These are phyloP conservation scores for Macrostomum lignano DNA, from an alignment of 1,140 invertebrate genomes.

Conservation along the genomic window DNA sequence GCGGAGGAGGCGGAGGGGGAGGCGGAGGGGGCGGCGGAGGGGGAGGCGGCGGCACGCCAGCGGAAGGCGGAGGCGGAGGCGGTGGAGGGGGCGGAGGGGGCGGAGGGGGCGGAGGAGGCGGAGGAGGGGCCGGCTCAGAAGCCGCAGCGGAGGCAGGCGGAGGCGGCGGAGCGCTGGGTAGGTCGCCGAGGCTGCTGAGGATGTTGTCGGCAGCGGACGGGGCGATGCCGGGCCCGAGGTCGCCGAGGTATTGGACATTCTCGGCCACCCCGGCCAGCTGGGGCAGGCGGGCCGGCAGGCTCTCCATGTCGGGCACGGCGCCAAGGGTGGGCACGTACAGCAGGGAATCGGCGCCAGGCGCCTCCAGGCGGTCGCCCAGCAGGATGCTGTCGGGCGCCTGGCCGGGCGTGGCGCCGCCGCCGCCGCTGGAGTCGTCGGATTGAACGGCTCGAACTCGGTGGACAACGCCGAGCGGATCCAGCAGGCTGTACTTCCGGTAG, in stretches of 20 bases:
- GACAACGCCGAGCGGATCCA: slow-evolving; percentile 30
- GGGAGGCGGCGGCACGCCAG: too few relatives aligned
- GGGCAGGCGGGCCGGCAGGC: slow-evolving; percentile 52
- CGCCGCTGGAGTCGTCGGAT: slow-evolving; percentile 22
- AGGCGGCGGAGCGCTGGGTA: slow-evolving; percentile 13
- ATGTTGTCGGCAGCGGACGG: slow-evolving; percentile 37
- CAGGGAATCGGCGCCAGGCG: slow-evolving; percentile 40
- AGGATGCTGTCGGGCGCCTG: slow-evolving; percentile 51
- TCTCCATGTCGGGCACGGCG: slow-evolving; percentile 53
- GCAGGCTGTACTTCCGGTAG: slow-evolving; percentile 34
- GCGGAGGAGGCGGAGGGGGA: too few relatives aligned
- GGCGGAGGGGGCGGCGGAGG: slow-evolving; percentile 31
- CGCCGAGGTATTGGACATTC: slow-evolving; percentile 43
- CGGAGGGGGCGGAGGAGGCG: too few relatives aligned
- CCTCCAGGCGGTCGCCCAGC: slow-evolving; percentile 34
- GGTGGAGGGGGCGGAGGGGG: too few relatives aligned
- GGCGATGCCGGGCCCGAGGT: slow-evolving; percentile 40
- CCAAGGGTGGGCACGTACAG: slow-evolving; percentile 55
- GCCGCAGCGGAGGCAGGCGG: too few relatives aligned
- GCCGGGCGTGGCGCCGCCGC: slow-evolving; percentile 33
- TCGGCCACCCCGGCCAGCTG: slow-evolving; percentile 54
- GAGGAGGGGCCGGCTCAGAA: too few relatives aligned
- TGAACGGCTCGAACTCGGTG: too few relatives aligned
- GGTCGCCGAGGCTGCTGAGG: too few relatives aligned
- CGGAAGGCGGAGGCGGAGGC: slow-evolving; percentile 21